Base-by-base conservation (phyloP, 2,888 invertebrate species). In the Polymixis lichenea region DNA sequence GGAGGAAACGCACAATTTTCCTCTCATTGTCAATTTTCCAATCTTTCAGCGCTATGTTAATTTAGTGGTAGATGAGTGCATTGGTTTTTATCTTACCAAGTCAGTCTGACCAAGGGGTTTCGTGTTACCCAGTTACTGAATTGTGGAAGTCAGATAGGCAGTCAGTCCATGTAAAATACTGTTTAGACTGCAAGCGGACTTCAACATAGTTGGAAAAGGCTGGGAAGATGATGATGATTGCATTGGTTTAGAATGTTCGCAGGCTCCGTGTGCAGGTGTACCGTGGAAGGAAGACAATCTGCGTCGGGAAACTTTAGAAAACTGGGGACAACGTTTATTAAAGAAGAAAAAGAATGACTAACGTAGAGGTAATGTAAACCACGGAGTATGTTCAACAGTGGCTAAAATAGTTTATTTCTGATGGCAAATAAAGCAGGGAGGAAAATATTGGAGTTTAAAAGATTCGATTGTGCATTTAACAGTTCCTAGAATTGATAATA, bases 1-100 rank as follows among this genome's bases (percentile, higher is more conserved):
- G 25, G 25, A 55, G 79, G 70, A 68, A 56, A 72, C 25, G 65
- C 28, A 38, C n/a, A 6, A 67, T 71, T 82, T 74, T 74, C 55
- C 71, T 64, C 15, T 7, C 4, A 28, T 61, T 70, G 28, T 13
- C 17, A 65, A 69, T 55, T n/a, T 53, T 51, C 28, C 38, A 75
- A 22, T 76, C 19, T 53, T 53, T 60, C 32, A 76, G 25, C n/a
- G 19, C 15, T 2, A 65, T n/a, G 46, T 28, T 76, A 19, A 15
- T 8, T 8, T 8, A 43, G 19, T 28, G 49, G 17, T 8, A 46
- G 8, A 3, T 22, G 11, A 49, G 55, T n/a, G 38, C 19, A 19
- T n/a, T 32, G 13, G 32, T 22, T 67, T 32, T 6, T 3, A 5
- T 38, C 38, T 3, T 38, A 38, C 38, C 38, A 38, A 38, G 5